phyloP scores from a whole-genome alignment of 2,113 vertebrate species.

The Ceyx cyanopectus region DNA sequence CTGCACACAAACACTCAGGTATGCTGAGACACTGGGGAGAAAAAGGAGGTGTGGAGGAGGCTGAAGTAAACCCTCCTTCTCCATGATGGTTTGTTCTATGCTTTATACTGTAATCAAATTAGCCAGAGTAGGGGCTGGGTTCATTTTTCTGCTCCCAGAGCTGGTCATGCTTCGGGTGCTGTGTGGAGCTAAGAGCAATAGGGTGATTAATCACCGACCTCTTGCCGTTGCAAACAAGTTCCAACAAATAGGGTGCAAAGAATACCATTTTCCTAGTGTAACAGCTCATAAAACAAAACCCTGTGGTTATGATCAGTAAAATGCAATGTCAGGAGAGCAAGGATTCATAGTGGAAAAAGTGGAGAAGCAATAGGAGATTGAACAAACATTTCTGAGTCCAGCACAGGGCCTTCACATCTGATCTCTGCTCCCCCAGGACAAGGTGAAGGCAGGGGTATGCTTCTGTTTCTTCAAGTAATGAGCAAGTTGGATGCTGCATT shows the following conservation, averaged over 20 bases:
- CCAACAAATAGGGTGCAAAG: conserved; percentile 62
- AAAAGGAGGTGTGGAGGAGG: not conserved
- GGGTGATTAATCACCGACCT: not conserved
- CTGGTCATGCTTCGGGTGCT: not conserved
- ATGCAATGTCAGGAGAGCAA: conserved; percentile 10
- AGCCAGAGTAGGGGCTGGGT: not conserved
- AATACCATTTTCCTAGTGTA: conserved; percentile 50
- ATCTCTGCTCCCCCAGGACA: conserved; percentile 6
- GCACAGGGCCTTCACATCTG: conserved; percentile 8
- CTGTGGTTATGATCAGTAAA: conserved; percentile 47
- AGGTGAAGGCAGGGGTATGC: not conserved
- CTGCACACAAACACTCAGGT: not conserved
- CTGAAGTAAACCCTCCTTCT: not conserved
- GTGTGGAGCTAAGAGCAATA: not conserved
- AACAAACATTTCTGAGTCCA: conserved; percentile 34
- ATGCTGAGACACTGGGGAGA: not conserved
- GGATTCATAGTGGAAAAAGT: conserved; percentile 5
- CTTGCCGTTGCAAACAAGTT: conserved; percentile 18
- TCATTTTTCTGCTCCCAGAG: not conserved
- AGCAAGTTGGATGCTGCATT: conserved; percentile 25
- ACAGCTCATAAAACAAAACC: conserved; percentile 56
- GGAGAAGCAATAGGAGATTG: conserved; percentile 29
- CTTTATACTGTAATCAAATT: not conserved
- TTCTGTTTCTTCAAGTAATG: conserved; percentile 52
- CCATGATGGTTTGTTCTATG: not conserved